phyloP scores from a whole-genome alignment of 2,888 invertebrate species.

The Phymatocera aterrima region DNA sequence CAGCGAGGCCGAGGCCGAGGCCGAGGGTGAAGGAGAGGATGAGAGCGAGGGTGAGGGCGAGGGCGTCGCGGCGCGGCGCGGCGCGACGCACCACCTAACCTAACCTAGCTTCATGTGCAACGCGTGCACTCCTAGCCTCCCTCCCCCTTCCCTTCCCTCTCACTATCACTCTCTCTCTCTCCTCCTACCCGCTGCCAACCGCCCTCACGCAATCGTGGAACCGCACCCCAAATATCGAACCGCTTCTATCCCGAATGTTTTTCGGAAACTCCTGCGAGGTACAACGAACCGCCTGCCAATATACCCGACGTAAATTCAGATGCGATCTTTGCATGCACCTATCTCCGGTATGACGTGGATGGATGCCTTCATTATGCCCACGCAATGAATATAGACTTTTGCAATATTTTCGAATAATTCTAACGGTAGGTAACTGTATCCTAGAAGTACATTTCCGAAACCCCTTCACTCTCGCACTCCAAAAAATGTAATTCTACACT shows the following conservation, averaged over 20 bases:
- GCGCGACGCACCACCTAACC: slow-evolving; percentile 52
- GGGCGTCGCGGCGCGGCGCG: slow-evolving; percentile 20
- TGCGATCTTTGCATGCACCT: background rate
- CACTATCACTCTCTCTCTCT: slow-evolving; percentile 50
- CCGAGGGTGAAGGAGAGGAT: too few species aligned
- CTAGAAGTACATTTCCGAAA: too few species aligned
- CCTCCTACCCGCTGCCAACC: slow-evolving; percentile 50
- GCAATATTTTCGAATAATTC: too few species aligned
- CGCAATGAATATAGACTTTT: too few species aligned
- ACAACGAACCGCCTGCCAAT: slow-evolving; percentile 9
- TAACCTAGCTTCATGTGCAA: slow-evolving; percentile 68
- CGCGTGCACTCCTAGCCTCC: slow-evolving; percentile 64
- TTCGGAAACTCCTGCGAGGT: slow-evolving; percentile 56
- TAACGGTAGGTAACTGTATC: too few species aligned
- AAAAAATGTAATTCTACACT: too few species aligned
- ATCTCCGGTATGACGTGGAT: too few species aligned
- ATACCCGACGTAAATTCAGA: background rate
- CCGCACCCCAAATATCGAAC: slow-evolving; percentile 74
- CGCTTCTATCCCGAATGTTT: slow-evolving; percentile 65
- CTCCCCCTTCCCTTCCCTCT: slow-evolving; percentile 48
- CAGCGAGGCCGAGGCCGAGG: slow-evolving; percentile 46
- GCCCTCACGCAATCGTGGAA: slow-evolving; percentile 58
- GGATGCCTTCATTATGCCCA: too few species aligned
- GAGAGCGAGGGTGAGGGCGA: slow-evolving; percentile 47
- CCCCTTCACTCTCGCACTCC: too few species aligned